phyloP scores from a whole-genome alignment of 2,888 invertebrate species.

The Loripinus fragilis region DNA sequence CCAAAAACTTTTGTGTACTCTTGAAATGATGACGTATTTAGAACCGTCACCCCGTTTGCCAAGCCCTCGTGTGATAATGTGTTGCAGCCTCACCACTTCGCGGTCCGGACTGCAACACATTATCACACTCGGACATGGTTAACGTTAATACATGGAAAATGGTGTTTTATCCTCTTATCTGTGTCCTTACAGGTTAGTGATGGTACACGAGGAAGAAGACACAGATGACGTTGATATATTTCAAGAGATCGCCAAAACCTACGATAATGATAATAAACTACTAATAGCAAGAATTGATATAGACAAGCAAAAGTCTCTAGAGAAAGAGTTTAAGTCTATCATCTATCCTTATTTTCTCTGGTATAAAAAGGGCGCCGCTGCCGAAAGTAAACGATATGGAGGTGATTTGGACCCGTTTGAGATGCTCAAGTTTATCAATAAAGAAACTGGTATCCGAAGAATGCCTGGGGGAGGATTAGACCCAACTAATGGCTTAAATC shows the following conservation, averaged over 20 bases:
- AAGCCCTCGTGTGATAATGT: no score
- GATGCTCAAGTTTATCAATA: conserved; percentile 47
- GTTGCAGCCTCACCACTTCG: no score
- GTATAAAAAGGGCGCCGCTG: conserved; percentile 20
- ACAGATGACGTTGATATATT: conserved; percentile 37
- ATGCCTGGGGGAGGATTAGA: conserved; percentile 43
- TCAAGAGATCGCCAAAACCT: conserved; percentile 53
- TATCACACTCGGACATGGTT: no score
- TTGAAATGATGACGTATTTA: no score
- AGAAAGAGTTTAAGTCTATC: conserved; percentile 23
- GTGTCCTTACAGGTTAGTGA: no score
- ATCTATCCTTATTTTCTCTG: conserved; percentile 48
- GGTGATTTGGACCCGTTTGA: conserved; percentile 23
- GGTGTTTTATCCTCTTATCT: no score
- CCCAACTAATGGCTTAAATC: conserved; percentile 43
- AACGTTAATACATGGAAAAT: no score
- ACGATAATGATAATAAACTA: conserved; percentile 41
- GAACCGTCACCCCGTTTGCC: no score
- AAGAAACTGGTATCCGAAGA: conserved; percentile 36
- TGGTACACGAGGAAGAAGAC: conserved; percentile 51
- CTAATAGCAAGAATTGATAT: conserved; percentile 49
- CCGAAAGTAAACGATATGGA: conserved; percentile 35
- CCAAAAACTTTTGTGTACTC: no score
- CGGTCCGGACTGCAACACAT: no score
- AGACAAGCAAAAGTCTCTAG: conserved; percentile 33